Evolutionary conservation across 2,888 invertebrate genomes (phyloP).

Genomic region (Amphimallon solstitiale): DNA sequence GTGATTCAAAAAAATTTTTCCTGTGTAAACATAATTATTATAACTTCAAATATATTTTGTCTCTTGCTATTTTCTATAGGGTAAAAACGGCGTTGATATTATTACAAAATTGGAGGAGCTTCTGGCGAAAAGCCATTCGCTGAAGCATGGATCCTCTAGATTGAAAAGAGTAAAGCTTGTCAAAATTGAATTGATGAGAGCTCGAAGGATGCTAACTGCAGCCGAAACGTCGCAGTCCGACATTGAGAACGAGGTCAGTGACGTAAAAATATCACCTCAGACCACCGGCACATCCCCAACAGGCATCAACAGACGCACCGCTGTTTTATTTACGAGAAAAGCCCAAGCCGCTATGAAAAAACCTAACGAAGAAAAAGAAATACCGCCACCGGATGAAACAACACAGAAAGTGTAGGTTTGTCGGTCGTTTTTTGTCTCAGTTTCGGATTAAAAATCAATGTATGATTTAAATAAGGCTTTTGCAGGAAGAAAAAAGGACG

Average conservation of each 20-base stretch:
- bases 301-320: constrained; percentile 76
- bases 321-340: constrained; percentile 82
- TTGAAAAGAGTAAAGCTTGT: constrained; percentile 70
- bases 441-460: no score
- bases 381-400: constrained; percentile 60
- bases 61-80: no score
- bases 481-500: constrained; percentile 54
- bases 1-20: constrained; percentile 50
- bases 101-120: constrained; percentile 69
- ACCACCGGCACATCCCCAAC: constrained; percentile 62
- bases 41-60: no score
- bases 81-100: constrained; percentile 59
- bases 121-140: constrained; percentile 70
- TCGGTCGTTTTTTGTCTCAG: constrained; percentile 18
- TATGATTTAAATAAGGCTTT: background rate
- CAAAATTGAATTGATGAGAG: constrained; percentile 68
- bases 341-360: constrained; percentile 69
- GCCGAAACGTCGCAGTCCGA: constrained; percentile 61
- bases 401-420: constrained; percentile 26
- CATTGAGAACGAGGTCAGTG: constrained; percentile 54
- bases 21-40: no score
- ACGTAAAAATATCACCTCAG: constrained; percentile 43
- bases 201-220: constrained; percentile 59
- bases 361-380: constrained; percentile 64
- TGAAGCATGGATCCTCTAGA: constrained; percentile 69